Percentiles rank a stretch among this genome's conserved stretches.
phyloP scores from a whole-genome alignment of 2,888 invertebrate species.

The Agonopterix arenella region DNA sequence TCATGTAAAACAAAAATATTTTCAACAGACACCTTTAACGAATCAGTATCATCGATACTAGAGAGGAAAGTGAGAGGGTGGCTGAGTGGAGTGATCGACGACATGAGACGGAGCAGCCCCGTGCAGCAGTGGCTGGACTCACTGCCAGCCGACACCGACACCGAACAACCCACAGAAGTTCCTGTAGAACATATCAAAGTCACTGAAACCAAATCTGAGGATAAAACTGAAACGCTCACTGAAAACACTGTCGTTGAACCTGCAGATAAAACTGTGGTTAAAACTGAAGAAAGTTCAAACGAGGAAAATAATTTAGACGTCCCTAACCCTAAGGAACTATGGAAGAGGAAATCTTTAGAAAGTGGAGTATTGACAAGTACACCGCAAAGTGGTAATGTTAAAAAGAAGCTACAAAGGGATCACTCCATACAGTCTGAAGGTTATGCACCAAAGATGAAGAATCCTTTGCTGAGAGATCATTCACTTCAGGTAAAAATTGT shows the following conservation, averaged over 20 bases:
- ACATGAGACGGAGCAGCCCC: conserved; percentile 81
- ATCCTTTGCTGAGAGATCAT: conserved; percentile 65
- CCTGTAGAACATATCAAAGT: conserved; percentile 20
- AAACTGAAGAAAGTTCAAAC: conserved; percentile 22
- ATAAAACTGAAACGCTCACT: conserved; percentile 50
- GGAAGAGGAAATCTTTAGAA: conserved; percentile 59
- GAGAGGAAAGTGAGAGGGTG: conserved; percentile 67
- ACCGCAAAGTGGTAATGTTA: conserved; percentile 37
- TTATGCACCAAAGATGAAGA: conserved; percentile 57
- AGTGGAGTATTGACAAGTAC: conserved; percentile 47
- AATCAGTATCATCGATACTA: conserved; percentile 62
- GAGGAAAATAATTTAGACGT: conserved; percentile 52
- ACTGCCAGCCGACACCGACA: conserved; percentile 63
- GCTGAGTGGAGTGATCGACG: conserved; percentile 69
- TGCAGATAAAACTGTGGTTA: conserved; percentile 13
- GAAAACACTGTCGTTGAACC: conserved; percentile 54
- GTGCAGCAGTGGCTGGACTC: conserved; percentile 88
- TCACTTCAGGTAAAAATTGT: conserved; percentile 58
- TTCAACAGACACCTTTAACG: conserved; percentile 62
- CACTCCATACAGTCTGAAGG: conserved; percentile 69
- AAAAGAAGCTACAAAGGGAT: conserved; percentile 55
- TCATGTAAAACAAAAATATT: neutral
- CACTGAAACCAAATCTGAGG: conserved; percentile 27
- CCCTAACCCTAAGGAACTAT: conserved; percentile 43
- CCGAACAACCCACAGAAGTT: conserved; percentile 1